Percentiles rank a stretch among this genome's conserved stretches.
These are phyloP conservation scores for Oscheius myriophilus DNA, from an alignment of 2,888 invertebrate species.

Conservation along the genomic window DNA sequence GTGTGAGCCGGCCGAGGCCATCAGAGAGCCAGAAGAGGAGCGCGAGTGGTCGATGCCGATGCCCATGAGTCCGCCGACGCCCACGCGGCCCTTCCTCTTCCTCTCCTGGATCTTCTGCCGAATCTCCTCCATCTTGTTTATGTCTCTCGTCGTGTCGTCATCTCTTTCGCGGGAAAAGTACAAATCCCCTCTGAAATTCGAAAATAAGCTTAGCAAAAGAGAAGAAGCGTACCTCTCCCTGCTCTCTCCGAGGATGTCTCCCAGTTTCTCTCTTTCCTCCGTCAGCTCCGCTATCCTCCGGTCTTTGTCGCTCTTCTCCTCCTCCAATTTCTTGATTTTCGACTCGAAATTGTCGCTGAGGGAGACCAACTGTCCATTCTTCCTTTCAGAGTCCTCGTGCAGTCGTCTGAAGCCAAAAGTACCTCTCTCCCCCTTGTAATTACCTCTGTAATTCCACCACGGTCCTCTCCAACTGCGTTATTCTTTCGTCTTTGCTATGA, in stretches of 20 bases:
- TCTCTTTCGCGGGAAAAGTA: slow-evolving; percentile 35
- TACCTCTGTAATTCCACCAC: slow-evolving; percentile 57
- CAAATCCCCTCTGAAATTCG: slow-evolving; percentile 13
- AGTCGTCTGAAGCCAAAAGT: slow-evolving; percentile 33
- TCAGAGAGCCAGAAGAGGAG: slow-evolving; percentile 28
- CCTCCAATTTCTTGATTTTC: slow-evolving; percentile 42
- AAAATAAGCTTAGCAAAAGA: not conserved
- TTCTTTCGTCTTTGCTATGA: slow-evolving; percentile 63
- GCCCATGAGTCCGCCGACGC: slow-evolving; percentile 39
- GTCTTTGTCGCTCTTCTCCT: slow-evolving; percentile 43
- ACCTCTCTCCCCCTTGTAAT: not conserved
- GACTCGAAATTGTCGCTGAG: slow-evolving; percentile 46
- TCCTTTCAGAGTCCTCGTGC: slow-evolving; percentile 45
- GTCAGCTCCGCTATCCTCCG: slow-evolving; percentile 38
- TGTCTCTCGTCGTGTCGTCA: slow-evolving; percentile 30
- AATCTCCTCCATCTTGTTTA: slow-evolving; percentile 62
- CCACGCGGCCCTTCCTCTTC: slow-evolving; percentile 51
- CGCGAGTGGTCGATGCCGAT: slow-evolving; percentile 26
- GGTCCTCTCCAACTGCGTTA: slow-evolving; percentile 60
- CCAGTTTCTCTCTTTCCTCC: slow-evolving; percentile 33
- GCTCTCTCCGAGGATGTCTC: slow-evolving; percentile 25
- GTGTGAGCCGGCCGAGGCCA: slow-evolving; percentile 11
- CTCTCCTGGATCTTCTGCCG: slow-evolving; percentile 64
- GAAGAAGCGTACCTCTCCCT: slow-evolving; percentile 15
- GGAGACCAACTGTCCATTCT: slow-evolving; percentile 39